Conservation (phyloP, 30 jellyfish, hydroid and myxozoan species). For the Hydractinia symbiolongicarpus region DNA sequence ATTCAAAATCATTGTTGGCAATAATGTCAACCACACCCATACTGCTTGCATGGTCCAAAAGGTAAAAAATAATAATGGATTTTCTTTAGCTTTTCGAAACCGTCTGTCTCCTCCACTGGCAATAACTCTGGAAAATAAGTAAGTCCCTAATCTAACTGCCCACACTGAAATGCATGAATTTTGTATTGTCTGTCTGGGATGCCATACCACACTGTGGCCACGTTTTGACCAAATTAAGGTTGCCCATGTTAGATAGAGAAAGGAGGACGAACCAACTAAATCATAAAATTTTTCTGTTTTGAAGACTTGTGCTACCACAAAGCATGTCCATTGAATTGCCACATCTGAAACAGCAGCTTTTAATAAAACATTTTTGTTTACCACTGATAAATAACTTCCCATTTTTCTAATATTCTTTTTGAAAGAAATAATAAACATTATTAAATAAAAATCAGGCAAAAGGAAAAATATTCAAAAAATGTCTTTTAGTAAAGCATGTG, state of each 20-base stretch:
- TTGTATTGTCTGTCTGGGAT: constrained; percentile 69
- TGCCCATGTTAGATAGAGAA: constrained; percentile 76
- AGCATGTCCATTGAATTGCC: constrained; percentile 76
- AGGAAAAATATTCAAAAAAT: too few species aligned
- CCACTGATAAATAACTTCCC: constrained; percentile 21
- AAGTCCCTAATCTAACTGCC: constrained; percentile 88
- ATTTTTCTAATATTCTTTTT: neutral
- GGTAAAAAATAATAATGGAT: constrained; percentile 48
- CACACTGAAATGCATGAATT: constrained; percentile 73
- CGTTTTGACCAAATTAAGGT: constrained; percentile 61
- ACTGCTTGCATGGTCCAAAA: constrained; percentile 88
- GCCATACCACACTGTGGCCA: constrained; percentile 23
- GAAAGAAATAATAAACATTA: too few species aligned
- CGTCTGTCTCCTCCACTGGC: constrained; percentile 83
- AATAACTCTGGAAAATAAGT: constrained; percentile 60
- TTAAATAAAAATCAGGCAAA: too few species aligned
- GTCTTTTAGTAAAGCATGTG: too few species aligned
- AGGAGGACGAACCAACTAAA: constrained; percentile 87
- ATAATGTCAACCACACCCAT: constrained; percentile 82
- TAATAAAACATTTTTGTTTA: constrained; percentile 24
- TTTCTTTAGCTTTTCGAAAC: constrained; percentile 70
- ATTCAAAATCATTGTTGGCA: constrained; percentile 74
- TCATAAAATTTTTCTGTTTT: constrained; percentile 86
- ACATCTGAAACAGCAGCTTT: constrained; percentile 70
- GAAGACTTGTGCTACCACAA: constrained; percentile 69